Conservation (phyloP, 1,140 invertebrate genomes). For the Globodera ellingtonae region DNA sequence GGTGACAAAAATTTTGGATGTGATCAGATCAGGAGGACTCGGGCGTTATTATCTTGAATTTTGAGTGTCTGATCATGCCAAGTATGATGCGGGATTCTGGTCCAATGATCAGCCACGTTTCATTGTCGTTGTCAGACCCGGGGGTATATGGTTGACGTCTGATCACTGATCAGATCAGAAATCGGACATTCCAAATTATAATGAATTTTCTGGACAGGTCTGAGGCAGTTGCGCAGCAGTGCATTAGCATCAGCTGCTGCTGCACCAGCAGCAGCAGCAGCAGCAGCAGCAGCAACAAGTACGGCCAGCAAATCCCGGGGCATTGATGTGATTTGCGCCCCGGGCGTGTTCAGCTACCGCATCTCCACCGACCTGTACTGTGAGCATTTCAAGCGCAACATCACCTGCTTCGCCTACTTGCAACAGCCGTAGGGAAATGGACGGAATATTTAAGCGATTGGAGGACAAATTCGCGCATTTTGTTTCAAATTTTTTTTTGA, state of each 20-base stretch:
- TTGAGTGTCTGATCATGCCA: too few relatives aligned
- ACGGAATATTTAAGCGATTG: neutral
- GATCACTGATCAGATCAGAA: too few relatives aligned
- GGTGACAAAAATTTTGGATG: neutral
- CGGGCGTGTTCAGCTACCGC: conserved; percentile 49
- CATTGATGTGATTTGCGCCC: conserved; percentile 58
- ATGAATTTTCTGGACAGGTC: neutral
- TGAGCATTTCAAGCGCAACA: conserved; percentile 46
- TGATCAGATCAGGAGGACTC: too few relatives aligned
- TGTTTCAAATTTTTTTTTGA: conserved; percentile 2
- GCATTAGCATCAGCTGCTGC: neutral
- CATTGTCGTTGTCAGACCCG: too few relatives aligned
- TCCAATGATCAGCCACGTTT: too few relatives aligned
- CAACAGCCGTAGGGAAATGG: conserved; percentile 36
- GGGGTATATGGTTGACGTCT: too few relatives aligned
- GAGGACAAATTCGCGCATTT: neutral
- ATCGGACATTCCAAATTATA: too few relatives aligned
- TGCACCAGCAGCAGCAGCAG: neutral
- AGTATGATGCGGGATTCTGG: too few relatives aligned
- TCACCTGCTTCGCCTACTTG: conserved; percentile 58
- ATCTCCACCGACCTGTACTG: conserved; percentile 59
- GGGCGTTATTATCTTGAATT: too few relatives aligned
- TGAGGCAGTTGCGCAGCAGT: neutral
- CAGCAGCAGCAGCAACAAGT: neutral
- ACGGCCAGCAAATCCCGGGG: conserved; percentile 19